A percentile compares a stretch with the other conserved stretches of the same genome.
Evolutionary conservation across 2,888 invertebrate genomes (phyloP).

Genomic region (Macaria liturata): DNA sequence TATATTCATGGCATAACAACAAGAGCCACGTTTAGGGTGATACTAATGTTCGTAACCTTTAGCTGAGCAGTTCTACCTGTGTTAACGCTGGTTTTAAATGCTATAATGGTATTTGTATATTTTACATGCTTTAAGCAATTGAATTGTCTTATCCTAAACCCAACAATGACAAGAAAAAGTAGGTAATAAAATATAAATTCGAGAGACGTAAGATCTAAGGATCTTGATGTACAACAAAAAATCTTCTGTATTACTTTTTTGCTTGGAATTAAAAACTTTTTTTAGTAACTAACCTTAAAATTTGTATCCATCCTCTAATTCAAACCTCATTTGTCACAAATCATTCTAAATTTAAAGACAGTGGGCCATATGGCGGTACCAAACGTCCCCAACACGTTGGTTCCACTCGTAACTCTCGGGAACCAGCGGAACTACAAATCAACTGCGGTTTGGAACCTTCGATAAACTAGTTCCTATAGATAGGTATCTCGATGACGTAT

Average conservation of each 20-base stretch:
- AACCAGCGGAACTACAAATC: slow-evolving; percentile 73
- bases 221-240: too few species aligned
- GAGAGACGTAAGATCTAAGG: too few species aligned
- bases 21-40: slow-evolving; percentile 77
- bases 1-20: slow-evolving; percentile 84
- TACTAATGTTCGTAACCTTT: slow-evolving; percentile 70
- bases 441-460: slow-evolving; percentile 66
- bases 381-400: slow-evolving; percentile 58
- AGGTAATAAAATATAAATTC: too few species aligned
- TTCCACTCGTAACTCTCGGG: slow-evolving; percentile 58
- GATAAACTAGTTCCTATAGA: too few species aligned
- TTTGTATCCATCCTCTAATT: neutral
- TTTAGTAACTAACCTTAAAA: too few species aligned
- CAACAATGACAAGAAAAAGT: too few species aligned
- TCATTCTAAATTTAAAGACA: slow-evolving; percentile 54
- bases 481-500: too few species aligned
- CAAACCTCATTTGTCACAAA: slow-evolving; percentile 34
- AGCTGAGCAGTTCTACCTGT: slow-evolving; percentile 52
- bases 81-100: slow-evolving; percentile 2
- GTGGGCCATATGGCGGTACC: slow-evolving; percentile 66
- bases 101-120: too few species aligned
- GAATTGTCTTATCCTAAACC: too few species aligned
- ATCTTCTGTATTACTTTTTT: too few species aligned
- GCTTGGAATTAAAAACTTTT: too few species aligned
- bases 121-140: too few species aligned